A percentile compares a stretch with the other conserved stretches of the same genome.
Evolutionary conservation across 2,797 vertebrate genomes (phyloP).

Genomic region (Mus caroli): DNA sequence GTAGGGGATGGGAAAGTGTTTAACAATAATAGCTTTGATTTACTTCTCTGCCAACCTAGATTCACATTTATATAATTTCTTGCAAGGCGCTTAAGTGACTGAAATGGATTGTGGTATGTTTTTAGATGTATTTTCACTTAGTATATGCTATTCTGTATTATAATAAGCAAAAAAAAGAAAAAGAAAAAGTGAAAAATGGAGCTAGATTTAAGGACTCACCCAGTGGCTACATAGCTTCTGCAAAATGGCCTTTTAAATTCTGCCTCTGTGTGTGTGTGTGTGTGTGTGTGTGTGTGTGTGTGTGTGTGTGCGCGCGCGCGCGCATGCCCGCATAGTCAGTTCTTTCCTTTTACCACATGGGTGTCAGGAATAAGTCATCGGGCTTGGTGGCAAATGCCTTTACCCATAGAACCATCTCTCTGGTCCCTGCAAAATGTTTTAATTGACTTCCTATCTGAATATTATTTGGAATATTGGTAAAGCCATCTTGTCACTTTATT

Average conservation of each 20-base stretch:
- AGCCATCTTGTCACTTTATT: neutral
- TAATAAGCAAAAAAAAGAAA: neutral
- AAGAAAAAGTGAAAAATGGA: conserved; percentile 50
- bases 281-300: too few relatives aligned
- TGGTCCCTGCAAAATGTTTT: neutral
- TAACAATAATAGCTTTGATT: neutral
- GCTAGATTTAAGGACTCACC: neutral
- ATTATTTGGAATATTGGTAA: conserved; percentile 11
- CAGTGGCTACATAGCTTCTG: neutral
- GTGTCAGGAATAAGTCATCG: neutral
- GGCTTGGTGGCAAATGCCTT: neutral
- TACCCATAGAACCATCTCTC: neutral
- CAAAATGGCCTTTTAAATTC: neutral
- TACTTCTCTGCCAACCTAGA: conserved; percentile 24
- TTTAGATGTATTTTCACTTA: neutral
- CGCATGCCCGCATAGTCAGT: neutral
- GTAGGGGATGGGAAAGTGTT: neutral
- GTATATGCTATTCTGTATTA: conserved; percentile 8
- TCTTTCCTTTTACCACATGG: neutral
- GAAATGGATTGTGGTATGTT: neutral
- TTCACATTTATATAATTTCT: conserved; percentile 28
- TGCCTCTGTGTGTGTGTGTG: neutral
- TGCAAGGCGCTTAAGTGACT: conserved; percentile 43
- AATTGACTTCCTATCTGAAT: conserved; percentile 32
- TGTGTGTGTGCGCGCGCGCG: too few relatives aligned